These are phyloP conservation scores for Chesias legatella DNA, from an alignment of 2,888 invertebrate species.

Conservation along the genomic window DNA sequence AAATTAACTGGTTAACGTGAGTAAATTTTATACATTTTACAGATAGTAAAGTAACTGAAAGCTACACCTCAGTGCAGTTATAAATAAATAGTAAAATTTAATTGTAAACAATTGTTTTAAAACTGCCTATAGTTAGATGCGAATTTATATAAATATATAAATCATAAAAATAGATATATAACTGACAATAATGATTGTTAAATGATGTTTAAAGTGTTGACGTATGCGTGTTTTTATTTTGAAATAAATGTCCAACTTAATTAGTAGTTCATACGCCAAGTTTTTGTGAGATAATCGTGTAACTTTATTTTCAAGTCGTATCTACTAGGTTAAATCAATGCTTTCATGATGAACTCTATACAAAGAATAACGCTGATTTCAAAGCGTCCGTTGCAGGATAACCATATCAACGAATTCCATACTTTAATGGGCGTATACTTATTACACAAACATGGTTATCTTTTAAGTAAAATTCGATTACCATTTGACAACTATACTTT, in stretches of 20 bases:
- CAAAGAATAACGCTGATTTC: too few relatives aligned
- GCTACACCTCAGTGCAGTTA: slow-evolving; percentile 50
- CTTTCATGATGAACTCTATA: too few relatives aligned
- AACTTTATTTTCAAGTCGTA: neutral
- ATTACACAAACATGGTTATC: too few relatives aligned
- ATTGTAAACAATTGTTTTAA: slow-evolving; percentile 73
- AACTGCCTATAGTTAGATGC: slow-evolving; percentile 78
- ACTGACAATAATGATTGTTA: slow-evolving; percentile 81
- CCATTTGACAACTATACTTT: too few relatives aligned
- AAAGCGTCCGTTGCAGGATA: too few relatives aligned
- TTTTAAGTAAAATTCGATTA: too few relatives aligned
- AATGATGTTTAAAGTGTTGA: slow-evolving; percentile 78
- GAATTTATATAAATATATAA: slow-evolving; percentile 77
- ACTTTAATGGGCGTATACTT: too few relatives aligned
- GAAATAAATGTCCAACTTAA: slow-evolving; percentile 55
- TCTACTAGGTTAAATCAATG: too few relatives aligned
- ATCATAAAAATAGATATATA: slow-evolving; percentile 78
- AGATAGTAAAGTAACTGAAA: too few relatives aligned
- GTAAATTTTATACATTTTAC: too few relatives aligned
- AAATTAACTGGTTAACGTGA: too few relatives aligned
- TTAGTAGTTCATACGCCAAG: slow-evolving; percentile 63
- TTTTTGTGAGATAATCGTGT: neutral
- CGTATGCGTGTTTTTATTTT: slow-evolving; percentile 69
- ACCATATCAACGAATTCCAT: too few relatives aligned
- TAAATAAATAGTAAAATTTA: slow-evolving; percentile 57